A percentile compares a stretch with the other conserved stretches of the same genome.
phyloP scores from a whole-genome alignment of 2,888 invertebrate genomes.

The Shargacucullia verbasci region DNA sequence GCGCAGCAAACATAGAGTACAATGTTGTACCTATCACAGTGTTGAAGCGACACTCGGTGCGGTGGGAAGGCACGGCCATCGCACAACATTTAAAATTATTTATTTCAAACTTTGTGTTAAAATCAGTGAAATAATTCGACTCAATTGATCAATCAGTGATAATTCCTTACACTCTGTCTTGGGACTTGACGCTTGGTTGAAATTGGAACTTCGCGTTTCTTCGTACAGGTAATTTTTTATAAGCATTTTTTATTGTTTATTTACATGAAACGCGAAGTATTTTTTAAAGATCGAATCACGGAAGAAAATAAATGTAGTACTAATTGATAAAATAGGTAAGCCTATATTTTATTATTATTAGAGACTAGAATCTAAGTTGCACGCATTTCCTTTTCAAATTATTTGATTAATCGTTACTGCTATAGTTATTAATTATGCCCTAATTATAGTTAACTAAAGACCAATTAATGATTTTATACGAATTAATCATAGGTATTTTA shows the following conservation, averaged over 20 bases:
- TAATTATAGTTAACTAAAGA: not conserved
- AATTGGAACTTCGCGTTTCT: constrained; percentile 36
- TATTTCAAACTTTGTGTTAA: constrained; percentile 36
- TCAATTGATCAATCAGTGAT: constrained; percentile 35
- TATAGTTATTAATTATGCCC: not conserved
- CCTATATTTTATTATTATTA: too few relatives aligned
- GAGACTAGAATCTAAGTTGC: too few relatives aligned
- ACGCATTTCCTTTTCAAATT: not conserved
- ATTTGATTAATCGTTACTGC: not conserved
- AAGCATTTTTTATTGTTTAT: not conserved
- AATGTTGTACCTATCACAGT: constrained; percentile 66
- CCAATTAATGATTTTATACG: not conserved
- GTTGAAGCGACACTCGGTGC: constrained; percentile 77
- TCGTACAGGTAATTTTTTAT: constrained; percentile 28
- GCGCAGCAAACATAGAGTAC: constrained; percentile 48
- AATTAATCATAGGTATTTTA: too few relatives aligned
- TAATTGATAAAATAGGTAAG: too few relatives aligned
- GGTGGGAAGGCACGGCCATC: constrained; percentile 68
- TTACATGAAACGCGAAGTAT: too few relatives aligned
- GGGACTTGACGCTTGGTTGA: constrained; percentile 13
- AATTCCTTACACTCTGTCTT: constrained; percentile 15
- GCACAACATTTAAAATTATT: constrained; percentile 34
- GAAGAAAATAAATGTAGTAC: not conserved
- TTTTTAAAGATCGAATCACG: not conserved
- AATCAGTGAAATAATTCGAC: constrained; percentile 41